phyloP scores from a whole-genome alignment of 64 coral and sea anemone species.

The Stichodactyla helianthus region DNA sequence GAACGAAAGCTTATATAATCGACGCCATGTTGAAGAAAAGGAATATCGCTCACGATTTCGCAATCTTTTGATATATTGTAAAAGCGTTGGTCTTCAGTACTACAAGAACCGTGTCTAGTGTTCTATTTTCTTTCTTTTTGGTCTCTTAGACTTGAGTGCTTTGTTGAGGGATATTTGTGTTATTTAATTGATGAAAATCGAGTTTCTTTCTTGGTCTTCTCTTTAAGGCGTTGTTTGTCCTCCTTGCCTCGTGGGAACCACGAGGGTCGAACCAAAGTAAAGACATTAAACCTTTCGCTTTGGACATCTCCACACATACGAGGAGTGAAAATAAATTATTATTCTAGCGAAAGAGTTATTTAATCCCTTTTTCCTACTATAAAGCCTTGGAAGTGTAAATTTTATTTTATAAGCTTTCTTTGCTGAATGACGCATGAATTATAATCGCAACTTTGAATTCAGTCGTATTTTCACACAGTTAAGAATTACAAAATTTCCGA shows the following conservation, averaged over 20 bases:
- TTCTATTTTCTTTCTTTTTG: neutral
- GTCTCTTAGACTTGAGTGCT: neutral
- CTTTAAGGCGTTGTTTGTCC: conserved; percentile 1
- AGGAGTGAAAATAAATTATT: no score
- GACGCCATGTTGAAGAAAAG: conserved; percentile 6
- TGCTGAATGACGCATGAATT: no score
- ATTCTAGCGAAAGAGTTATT: no score
- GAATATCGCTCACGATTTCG: conserved; percentile 1
- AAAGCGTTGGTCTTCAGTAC: neutral
- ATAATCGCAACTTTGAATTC: no score
- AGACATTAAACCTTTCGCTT: neutral
- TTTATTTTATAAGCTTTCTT: no score
- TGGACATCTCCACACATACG: neutral
- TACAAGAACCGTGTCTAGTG: neutral
- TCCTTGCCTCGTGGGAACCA: neutral
- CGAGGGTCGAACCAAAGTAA: neutral
- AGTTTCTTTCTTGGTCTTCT: neutral
- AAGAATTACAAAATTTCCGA: no score
- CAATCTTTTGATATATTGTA: neutral
- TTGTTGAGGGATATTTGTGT: neutral
- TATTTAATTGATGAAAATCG: neutral
- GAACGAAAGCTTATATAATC: neutral
- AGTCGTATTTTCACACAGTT: no score
- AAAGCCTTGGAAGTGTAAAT: no score
- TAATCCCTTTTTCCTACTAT: no score